Evolutionary conservation across 1,140 invertebrate genomes (phyloP).

Genomic region (Caenorhabditis tropicalis): DNA sequence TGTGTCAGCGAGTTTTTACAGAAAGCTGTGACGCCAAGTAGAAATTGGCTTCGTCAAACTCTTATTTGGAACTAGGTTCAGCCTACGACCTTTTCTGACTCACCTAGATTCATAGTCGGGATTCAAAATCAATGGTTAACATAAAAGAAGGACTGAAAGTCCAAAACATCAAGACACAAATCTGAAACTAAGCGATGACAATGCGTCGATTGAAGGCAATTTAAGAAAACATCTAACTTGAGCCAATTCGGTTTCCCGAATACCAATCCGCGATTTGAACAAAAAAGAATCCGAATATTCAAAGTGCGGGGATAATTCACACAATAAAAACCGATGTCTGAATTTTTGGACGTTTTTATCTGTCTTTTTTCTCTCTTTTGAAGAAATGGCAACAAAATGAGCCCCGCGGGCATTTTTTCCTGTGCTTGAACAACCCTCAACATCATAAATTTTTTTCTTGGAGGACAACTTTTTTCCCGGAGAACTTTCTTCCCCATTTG

Average conservation of each 20-base stretch:
- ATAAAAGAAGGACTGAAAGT: not conserved
- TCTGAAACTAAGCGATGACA: not conserved
- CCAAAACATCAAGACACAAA: not conserved
- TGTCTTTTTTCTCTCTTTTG: constrained; percentile 2
- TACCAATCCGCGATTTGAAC: not conserved
- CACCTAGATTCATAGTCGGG: no score
- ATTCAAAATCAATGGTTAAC: no score
- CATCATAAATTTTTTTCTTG: constrained; percentile 32
- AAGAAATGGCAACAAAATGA: constrained; percentile 22
- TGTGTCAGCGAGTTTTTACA: no score
- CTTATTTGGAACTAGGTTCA: no score
- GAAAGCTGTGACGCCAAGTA: no score
- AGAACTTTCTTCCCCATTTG: not conserved
- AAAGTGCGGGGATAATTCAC: constrained; percentile 21
- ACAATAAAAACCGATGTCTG: constrained; percentile 9
- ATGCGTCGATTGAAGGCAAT: not conserved
- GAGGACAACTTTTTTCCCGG: constrained; percentile 12
- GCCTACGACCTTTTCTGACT: no score
- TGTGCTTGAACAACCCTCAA: constrained; percentile 11
- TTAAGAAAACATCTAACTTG: not conserved
- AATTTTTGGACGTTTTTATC: not conserved
- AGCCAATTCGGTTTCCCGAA: not conserved
- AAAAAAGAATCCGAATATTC: not conserved
- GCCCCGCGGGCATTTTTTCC: constrained; percentile 28
- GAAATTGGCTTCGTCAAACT: no score